A percentile compares a stretch with the other conserved stretches of the same genome.
These are phyloP conservation scores for Caenorhabditis becei DNA, from an alignment of 2,888 invertebrate species.

Conservation along the genomic window DNA sequence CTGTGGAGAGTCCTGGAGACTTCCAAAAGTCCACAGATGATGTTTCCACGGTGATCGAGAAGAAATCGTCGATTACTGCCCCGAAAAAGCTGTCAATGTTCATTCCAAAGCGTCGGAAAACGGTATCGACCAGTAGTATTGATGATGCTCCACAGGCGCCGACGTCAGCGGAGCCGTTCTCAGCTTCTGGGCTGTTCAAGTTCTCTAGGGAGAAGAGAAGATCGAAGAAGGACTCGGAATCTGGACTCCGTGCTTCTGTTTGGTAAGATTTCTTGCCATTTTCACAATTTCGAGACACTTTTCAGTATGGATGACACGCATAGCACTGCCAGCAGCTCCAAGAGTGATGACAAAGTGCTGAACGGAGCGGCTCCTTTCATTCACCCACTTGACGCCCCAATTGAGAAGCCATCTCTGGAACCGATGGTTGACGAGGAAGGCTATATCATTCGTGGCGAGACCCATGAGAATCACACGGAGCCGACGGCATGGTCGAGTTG, in stretches of 20 bases:
- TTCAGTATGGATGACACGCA: conserved; percentile 74
- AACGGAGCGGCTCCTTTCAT: conserved; percentile 32
- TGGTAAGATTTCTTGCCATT: conserved; percentile 28
- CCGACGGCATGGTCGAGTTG: conserved; percentile 72
- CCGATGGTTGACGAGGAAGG: conserved; percentile 72
- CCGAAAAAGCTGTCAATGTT: conserved; percentile 68
- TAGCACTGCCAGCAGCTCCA: conserved; percentile 76
- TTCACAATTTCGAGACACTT: neutral
- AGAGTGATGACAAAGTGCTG: conserved; percentile 74
- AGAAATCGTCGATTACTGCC: conserved; percentile 15
- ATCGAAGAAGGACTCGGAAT: conserved; percentile 56
- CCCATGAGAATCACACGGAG: conserved; percentile 43
- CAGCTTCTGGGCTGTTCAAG: conserved; percentile 55
- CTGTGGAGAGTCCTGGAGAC: conserved; percentile 10
- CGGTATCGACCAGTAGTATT: conserved; percentile 58
- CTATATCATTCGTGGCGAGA: conserved; percentile 63
- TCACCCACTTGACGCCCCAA: conserved; percentile 62
- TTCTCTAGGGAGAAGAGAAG: conserved; percentile 56
- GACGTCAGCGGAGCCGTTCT: conserved; percentile 44
- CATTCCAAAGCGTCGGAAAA: conserved; percentile 66
- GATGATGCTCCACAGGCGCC: conserved; percentile 36
- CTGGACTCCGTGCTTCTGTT: conserved; percentile 40
- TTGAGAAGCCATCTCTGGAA: conserved; percentile 32
- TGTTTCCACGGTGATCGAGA: conserved; percentile 13
- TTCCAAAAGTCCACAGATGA: conserved; percentile 44